Base-by-base conservation (phyloP, 1,140 invertebrate species). In the Tetramorium alpestre region DNA sequence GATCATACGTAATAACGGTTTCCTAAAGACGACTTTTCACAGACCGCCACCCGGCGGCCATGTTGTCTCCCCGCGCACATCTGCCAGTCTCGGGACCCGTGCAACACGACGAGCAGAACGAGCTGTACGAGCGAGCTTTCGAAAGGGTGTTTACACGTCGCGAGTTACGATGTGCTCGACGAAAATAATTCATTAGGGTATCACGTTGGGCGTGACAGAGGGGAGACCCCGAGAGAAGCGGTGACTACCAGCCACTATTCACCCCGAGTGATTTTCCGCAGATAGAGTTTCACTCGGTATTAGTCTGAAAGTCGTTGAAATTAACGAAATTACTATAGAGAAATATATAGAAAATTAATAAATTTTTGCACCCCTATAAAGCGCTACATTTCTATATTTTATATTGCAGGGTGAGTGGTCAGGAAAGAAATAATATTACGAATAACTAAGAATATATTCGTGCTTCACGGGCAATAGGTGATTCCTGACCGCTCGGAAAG, bases 31-130 rank as follows among this genome's bases (percentile, higher is more conserved):
- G 84, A 84, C 69, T 84, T 89, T 85, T 75, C 76, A 64, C 78
- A 80, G 87, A 90, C 28, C 72, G 80, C 67, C 69, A 77, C 22
- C 87, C 73, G 86, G 88, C 92, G 86, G 93, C 93, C 93, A 93
- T 94, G 90, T 94, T 93, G 94, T 94, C 94, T 94, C 90, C 89
- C 77, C 77, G 92, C 77, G 92, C 92, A 93, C 93, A 94, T 95
- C 94, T 95, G 94, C 90, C 93, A 80, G 62, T 87, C 67, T 89
- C 33, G 67, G 56, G 28, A 70, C 84, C 56, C 54, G 69, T 38
- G 62, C 65, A 25, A 58, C 70, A 58, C 54, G 49, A 11, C 80
- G 54, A 84, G 38, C 44, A 25, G 56, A 49, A 76, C 72, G 85
- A 81, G n/a, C 56, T 38, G 72, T 69, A 38, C 76, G 69, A 76